These are phyloP conservation scores for Coregonus sp. DNA, from an alignment of 2,797 vertebrate species.

Conservation along the genomic window DNA sequence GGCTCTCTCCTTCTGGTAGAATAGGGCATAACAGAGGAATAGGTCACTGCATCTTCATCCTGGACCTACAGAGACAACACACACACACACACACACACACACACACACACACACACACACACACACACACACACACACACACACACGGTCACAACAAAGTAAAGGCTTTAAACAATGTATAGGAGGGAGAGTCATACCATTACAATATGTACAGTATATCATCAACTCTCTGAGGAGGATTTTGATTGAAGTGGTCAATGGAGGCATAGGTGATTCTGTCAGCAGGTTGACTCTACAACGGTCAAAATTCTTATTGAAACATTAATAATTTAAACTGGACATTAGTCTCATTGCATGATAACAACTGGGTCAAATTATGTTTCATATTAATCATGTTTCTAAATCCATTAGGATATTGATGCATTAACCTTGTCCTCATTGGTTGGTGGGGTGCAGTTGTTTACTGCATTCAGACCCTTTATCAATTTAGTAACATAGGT, in stretches of 20 bases:
- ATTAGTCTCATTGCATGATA: not conserved
- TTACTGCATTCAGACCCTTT: not conserved
- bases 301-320: not conserved
- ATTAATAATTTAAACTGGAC: not conserved
- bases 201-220: not conserved
- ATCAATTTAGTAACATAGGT: not conserved
- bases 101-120: too few species aligned
- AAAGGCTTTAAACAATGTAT: not conserved
- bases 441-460: not conserved
- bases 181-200: not conserved
- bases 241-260: not conserved
- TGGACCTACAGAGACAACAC: not conserved
- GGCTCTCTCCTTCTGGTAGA: too few species aligned
- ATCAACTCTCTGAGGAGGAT: not conserved
- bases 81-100: not conserved
- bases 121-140: not conserved
- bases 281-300: not conserved
- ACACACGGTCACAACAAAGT: not conserved
- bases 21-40: too few species aligned
- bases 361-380: not conserved
- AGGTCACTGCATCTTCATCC: not conserved
- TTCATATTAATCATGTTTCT: not conserved
- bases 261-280: conserved; percentile 2
- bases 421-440: not conserved
- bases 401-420: not conserved